Evolutionary conservation across 2,797 vertebrate genomes (phyloP), one percentile per base, ranked within the genome.

Genomic region (Enteromius fasciolatus): DNA sequence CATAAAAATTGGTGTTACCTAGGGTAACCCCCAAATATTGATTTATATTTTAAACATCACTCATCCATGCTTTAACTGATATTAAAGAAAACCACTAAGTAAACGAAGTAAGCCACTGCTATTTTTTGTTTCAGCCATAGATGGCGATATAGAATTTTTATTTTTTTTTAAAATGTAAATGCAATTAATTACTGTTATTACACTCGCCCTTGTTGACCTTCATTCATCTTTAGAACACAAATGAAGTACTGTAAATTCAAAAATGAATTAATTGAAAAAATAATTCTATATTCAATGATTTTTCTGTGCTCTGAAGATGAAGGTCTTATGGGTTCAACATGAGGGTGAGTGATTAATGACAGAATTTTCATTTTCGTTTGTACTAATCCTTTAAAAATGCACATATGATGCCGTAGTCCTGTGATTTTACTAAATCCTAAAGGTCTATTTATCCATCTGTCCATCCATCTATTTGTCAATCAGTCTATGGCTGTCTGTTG

Each of bases 41-140:
- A 59, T 25, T 25, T 6, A 12, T 72, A 10, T 11, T 50, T 31
- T 50, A 18, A 72, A 72, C 2, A 5, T 31, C 15, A 48, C 11
- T 20, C 68, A 31, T 67, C 20, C n/a, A 5, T 3, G 33, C 18
- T 67, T 39, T n/a, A 67, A 39, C 15, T 28, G 15, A 48, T 48
- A 15, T 48, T 18, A 48, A 18, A 10, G 23, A 28, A 33, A 33
- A 33, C 33, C 33, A 33, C 33, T 33, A 33, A 33, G 33, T 11
- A 15, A 31, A 72, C 50, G 3, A 52, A 52, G 5, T 54, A 52
- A n/a, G n/a, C n/a, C n/a, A n/a, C n/a, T n/a, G n/a, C n/a, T n/a
- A 31, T 72, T 72, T 50, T 50, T 72, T 20, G 69, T 50, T 31
- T 50, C 17, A 72, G 18, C 69, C 18, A 20, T 25, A 72, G 46